Evolutionary conservation across 2,888 invertebrate species (phyloP), one percentile per base, ranked within the genome.

Genomic region (Hypomecis punctinalis): DNA sequence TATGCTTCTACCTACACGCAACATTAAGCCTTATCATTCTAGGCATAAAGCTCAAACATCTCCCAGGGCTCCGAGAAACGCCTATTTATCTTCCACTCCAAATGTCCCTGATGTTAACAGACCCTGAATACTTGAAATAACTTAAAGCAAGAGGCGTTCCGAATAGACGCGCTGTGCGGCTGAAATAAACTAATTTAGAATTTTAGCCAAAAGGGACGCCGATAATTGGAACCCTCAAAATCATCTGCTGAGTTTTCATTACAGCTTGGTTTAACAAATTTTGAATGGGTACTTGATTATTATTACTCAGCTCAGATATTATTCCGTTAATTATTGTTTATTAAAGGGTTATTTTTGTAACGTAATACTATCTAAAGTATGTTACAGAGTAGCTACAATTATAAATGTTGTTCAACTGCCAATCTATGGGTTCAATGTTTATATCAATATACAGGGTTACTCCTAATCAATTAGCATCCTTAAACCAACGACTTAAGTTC

Each of bases 71-170:
- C 13, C 46, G 46, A 0, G 55, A 45, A 54, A 57, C 47, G 40
- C 10, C 57, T 40, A 48, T 57, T 57, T 57, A 57, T 57, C 47
- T 57, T 57, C 47, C 57, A 57, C 57, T 56, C 37, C 39, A 57
- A 57, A 57, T 47, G 47, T 39, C 39, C 48, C 57, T 39, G 60
- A 61, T 54, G 60, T 53, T 61, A 53, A 52, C 60, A 60, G 60
- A 46, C 39, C 46, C 45, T 60, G 60, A 60, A 61, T 54, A 61
- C 53, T 61, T 47, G 53, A 52, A 61, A 53, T 61, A 53, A 61
- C 60, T 53, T 59, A 46, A 60, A 52, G 39, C 60, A 54, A 47
- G 47, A 61, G 37, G 48, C 48, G 35, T 48, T 47, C 39, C 10
- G 13, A 54, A 52, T 33, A 46, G 47, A 47, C 55, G 13, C 55